phyloP scores from a whole-genome alignment of 2,888 invertebrate species.

The Lycocerus yunnanus region DNA sequence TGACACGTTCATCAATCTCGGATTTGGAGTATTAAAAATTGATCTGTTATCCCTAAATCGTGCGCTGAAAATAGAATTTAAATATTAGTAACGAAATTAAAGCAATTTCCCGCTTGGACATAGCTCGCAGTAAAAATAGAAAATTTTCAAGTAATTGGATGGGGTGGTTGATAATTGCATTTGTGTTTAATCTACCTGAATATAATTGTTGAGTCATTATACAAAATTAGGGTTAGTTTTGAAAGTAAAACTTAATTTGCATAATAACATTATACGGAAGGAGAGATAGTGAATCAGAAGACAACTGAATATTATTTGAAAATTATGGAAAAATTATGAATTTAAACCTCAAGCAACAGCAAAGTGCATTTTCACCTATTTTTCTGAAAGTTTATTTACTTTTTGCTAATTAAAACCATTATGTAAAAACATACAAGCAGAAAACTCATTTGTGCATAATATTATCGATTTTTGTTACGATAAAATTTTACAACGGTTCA shows the following conservation, averaged over 20 bases:
- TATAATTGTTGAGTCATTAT: neutral
- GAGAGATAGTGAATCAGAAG: neutral
- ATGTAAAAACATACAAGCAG: neutral
- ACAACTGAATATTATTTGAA: neutral
- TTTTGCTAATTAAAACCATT: neutral
- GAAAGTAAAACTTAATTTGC: constrained; percentile 2
- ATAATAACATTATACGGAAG: neutral
- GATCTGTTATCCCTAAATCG: constrained; percentile 91
- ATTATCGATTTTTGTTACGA: neutral
- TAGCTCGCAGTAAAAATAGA: neutral
- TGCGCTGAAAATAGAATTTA: constrained; percentile 66
- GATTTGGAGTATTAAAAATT: constrained; percentile 93
- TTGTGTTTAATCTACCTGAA: constrained; percentile 2
- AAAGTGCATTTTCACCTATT: neutral
- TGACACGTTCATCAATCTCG: constrained; percentile 90
- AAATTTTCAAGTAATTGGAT: neutral
- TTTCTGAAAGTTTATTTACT: neutral
- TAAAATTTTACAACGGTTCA: neutral
- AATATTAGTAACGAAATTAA: neutral
- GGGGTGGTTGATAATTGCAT: constrained; percentile 4
- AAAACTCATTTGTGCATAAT: neutral
- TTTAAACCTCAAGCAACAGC: neutral
- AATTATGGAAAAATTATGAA: neutral
- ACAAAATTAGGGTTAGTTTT: constrained; percentile 6
- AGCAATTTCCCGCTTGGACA: no score